Percentiles rank a stretch among this genome's conserved stretches.
phyloP scores from a whole-genome alignment of 2,797 vertebrate species.

The Geotria australis region DNA sequence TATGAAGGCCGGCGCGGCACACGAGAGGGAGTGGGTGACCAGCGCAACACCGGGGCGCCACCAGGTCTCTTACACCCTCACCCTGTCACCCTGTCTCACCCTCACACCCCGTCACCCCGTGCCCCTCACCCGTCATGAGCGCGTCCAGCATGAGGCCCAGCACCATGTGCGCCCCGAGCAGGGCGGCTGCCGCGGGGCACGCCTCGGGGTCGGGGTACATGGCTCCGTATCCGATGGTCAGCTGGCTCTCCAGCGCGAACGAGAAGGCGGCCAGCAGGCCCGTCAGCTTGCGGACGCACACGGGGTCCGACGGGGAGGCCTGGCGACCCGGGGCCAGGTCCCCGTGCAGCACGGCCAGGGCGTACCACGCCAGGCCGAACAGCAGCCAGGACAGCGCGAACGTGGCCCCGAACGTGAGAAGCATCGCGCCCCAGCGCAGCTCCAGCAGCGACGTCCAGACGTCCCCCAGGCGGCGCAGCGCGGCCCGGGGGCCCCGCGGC shows the following conservation, averaged over 20 bases:
- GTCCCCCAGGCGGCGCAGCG: conserved; percentile 25
- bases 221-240: conserved; percentile 91
- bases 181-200: conserved; percentile 61
- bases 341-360: conserved; percentile 66
- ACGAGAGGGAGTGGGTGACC: no score
- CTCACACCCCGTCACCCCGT: no score
- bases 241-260: conserved; percentile 83
- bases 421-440: conserved; percentile 86
- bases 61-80: no score
- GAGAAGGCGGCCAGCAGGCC: conserved; percentile 86
- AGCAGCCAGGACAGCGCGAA: conserved; percentile 80
- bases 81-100: no score
- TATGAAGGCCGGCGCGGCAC: no score
- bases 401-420: conserved; percentile 54
- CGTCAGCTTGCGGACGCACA: conserved; percentile 77
- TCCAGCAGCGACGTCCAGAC: conserved; percentile 64
- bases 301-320: conserved; percentile 29
- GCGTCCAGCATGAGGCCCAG: conserved; percentile 89
- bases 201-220: conserved; percentile 75
- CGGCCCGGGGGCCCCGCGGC: no score
- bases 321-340: conserved; percentile 27
- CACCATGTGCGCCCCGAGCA: conserved; percentile 85
- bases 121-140: conserved; percentile 60
- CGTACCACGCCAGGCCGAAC: conserved; percentile 78
- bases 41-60: no score